Evolutionary conservation across 2,113 vertebrate genomes (phyloP).

Genomic region (Clarias batrachus): DNA sequence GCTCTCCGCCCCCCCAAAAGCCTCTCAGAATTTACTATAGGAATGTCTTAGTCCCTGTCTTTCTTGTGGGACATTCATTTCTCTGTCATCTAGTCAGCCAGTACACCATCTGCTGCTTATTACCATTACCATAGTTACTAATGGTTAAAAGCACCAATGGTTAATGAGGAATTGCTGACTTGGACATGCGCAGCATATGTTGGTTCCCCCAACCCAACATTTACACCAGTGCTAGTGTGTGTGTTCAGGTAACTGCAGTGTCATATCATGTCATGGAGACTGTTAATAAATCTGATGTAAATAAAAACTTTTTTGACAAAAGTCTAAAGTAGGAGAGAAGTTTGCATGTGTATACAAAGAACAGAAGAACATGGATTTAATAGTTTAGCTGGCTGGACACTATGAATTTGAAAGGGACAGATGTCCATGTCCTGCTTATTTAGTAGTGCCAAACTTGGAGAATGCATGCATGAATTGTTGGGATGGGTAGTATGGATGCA

Average conservation of each 20-base stretch:
- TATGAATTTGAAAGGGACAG: not conserved
- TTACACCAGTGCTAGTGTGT: constrained; percentile 14
- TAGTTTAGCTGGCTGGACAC: not conserved
- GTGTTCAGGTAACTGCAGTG: constrained; percentile 30
- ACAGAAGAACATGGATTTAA: not conserved
- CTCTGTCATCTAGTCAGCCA: not conserved
- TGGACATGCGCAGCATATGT: not conserved
- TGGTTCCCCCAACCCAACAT: constrained; percentile 4
- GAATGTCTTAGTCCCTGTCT: constrained; percentile 23
- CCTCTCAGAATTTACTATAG: constrained; percentile 26
- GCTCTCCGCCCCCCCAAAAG: not conserved
- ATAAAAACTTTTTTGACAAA: constrained; percentile 45
- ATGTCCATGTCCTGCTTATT: not conserved
- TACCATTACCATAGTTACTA: no score
- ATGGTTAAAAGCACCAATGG: constrained; percentile 22
- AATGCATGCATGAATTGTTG: not conserved
- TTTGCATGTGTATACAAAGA: not conserved
- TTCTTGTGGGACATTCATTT: not conserved
- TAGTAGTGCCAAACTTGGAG: not conserved
- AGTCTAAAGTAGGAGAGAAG: not conserved
- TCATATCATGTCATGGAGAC: constrained; percentile 18
- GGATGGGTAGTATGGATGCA: not conserved
- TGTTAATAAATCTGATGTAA: constrained; percentile 43
- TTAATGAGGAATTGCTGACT: constrained; percentile 4
- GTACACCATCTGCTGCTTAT: not conserved